These are phyloP conservation scores for Pseudomugil tenellus DNA, from an alignment of 2,797 vertebrate genomes.

Conservation along the genomic window DNA sequence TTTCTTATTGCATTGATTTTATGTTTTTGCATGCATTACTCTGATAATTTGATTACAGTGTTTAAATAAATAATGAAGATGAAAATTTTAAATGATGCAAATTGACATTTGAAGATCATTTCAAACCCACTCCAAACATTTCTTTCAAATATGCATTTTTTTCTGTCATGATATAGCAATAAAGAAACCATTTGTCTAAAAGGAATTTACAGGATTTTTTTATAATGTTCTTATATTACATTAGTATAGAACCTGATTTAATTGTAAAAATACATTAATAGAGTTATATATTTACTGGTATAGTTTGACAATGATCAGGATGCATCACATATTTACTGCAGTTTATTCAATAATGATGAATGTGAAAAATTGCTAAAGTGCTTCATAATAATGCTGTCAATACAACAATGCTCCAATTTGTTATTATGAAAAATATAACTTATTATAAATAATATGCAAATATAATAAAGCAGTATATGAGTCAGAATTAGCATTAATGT, in stretches of 20 bases:
- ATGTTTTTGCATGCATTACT: conserved; percentile 45
- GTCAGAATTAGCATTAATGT: too few species aligned
- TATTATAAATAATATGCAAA: background rate
- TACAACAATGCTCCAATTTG: background rate
- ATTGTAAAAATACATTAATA: background rate
- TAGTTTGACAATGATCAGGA: conserved; percentile 3
- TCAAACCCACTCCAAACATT: background rate
- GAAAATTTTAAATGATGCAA: conserved; percentile 14
- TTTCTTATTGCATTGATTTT: conserved; percentile 33
- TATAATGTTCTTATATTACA: background rate
- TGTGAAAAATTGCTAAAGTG: conserved; percentile 4
- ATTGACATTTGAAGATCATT: conserved; percentile 13
- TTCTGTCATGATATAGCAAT: background rate
- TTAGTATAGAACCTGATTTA: conserved; percentile 2
- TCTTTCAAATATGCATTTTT: background rate
- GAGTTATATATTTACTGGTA: background rate
- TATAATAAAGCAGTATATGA: background rate
- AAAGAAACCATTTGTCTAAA: background rate
- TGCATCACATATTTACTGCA: conserved; percentile 2
- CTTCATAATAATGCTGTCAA: background rate
- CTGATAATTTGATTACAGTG: conserved; percentile 1
- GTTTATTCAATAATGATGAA: background rate
- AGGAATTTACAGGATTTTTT: background rate
- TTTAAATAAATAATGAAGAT: background rate
- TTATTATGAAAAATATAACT: background rate